A percentile compares a stretch with the other conserved stretches of the same genome.
phyloP scores from a whole-genome alignment of 1,140 invertebrate genomes.

The Anoplophora glabripennis region DNA sequence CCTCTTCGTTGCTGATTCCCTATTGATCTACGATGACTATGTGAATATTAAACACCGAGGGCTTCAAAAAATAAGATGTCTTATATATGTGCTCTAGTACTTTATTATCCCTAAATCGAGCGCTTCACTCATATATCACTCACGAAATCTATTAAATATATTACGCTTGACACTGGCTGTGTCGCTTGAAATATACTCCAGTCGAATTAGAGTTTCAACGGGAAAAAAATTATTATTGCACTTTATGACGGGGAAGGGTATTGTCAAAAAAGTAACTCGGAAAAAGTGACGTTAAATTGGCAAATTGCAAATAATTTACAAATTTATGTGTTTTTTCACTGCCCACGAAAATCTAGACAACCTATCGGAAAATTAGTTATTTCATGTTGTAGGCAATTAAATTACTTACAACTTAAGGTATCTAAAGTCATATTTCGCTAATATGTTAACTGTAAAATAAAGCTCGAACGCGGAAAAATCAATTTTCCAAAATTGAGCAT shows the following conservation, averaged over 20 bases:
- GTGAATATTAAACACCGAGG: conserved; percentile 18
- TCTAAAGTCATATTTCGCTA: too few relatives aligned
- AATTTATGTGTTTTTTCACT: too few relatives aligned
- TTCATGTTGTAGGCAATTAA: too few relatives aligned
- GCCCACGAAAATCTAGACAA: too few relatives aligned
- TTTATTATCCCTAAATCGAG: conserved; percentile 7
- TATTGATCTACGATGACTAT: conserved; percentile 19
- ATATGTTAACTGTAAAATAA: conserved; percentile 3
- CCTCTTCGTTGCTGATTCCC: conserved; percentile 15
- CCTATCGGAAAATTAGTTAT: too few relatives aligned
- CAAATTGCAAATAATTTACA: too few relatives aligned
- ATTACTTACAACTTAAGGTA: too few relatives aligned
- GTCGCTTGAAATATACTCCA: neutral
- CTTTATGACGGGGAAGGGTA: neutral
- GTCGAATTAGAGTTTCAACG: too few relatives aligned
- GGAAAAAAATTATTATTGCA: neutral
- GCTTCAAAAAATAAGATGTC: conserved; percentile 21
- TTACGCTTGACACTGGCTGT: too few relatives aligned
- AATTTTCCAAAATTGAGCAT: neutral
- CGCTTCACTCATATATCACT: conserved; percentile 12
- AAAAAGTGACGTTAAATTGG: too few relatives aligned
- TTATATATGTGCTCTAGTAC: conserved; percentile 6
- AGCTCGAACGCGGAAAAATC: neutral
- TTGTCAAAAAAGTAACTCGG: neutral
- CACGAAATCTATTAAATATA: neutral